Evolutionary conservation across 2,113 vertebrate species (phyloP).

Genomic region (Chaetodon auriga): DNA sequence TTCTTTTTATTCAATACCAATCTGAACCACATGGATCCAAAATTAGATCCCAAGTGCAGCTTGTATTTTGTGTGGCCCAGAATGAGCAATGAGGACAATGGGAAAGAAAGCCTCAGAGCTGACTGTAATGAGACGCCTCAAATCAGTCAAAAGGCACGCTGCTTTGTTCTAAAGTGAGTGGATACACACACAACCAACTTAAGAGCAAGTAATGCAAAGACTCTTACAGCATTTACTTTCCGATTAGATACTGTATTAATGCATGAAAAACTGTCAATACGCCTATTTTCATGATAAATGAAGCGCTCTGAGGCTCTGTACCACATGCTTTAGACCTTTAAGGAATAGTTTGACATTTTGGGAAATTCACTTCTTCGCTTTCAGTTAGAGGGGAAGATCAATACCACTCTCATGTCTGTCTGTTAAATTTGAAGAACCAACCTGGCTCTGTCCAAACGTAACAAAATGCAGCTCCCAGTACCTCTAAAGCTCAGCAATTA

Average conservation of each 20-base stretch:
- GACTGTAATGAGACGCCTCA: constrained; percentile 15
- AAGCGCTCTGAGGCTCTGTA: no score
- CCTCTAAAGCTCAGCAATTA: not conserved
- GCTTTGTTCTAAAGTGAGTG: constrained; percentile 8
- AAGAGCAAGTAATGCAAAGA: not conserved
- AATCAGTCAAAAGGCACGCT: constrained; percentile 9
- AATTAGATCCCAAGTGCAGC: constrained; percentile 30
- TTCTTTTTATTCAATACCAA: constrained; percentile 32
- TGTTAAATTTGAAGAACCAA: not conserved
- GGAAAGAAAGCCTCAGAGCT: constrained; percentile 2
- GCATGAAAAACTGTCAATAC: no score
- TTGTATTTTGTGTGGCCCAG: constrained; percentile 31
- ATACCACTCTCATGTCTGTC: not conserved
- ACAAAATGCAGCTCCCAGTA: not conserved
- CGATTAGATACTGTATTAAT: no score
- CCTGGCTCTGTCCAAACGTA: not conserved
- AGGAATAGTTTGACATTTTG: not conserved
- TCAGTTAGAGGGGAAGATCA: not conserved
- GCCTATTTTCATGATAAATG: no score
- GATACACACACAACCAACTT: not conserved
- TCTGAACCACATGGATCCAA: constrained; percentile 15
- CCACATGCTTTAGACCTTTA: not conserved
- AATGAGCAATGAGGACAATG: constrained; percentile 36
- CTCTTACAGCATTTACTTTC: no score
- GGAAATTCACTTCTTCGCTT: not conserved